Percentiles rank a stretch among this genome's conserved stretches.
phyloP scores from a whole-genome alignment of 2,113 vertebrate genomes.

The Thermophis baileyi region DNA sequence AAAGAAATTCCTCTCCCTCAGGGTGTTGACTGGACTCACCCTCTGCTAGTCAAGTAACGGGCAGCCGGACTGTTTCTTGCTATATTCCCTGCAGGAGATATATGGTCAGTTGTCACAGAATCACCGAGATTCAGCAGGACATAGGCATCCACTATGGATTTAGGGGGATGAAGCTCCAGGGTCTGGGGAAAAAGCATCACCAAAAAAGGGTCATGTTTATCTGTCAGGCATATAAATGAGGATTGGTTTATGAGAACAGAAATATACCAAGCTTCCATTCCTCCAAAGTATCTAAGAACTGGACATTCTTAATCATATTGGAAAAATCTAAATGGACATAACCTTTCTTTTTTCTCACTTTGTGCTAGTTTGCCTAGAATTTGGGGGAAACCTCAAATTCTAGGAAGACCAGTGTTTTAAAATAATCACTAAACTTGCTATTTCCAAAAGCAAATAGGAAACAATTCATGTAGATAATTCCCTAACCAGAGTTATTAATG shows the following conservation, averaged over 20 bases:
- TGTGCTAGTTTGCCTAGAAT: background rate
- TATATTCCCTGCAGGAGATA: slow-evolving; percentile 97
- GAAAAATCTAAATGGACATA: background rate
- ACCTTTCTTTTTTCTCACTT: background rate
- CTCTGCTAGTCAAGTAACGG: slow-evolving; percentile 82
- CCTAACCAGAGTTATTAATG: background rate
- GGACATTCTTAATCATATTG: background rate
- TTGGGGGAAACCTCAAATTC: background rate
- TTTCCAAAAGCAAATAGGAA: background rate
- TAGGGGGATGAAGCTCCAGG: slow-evolving; percentile 71
- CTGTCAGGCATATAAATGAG: background rate
- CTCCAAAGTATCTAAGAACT: background rate
- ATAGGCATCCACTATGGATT: slow-evolving; percentile 81
- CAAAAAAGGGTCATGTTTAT: background rate
- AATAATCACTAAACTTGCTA: background rate
- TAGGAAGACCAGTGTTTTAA: background rate
- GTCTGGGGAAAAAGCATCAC: slow-evolving; percentile 68
- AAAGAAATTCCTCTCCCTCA: too few species aligned
- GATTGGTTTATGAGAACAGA: background rate
- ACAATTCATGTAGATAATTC: background rate
- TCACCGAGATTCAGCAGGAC: slow-evolving; percentile 93
- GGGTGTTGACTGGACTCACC: slow-evolving; percentile 69
- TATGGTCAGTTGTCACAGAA: slow-evolving; percentile 97
- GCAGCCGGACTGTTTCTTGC: slow-evolving; percentile 92
- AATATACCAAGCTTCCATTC: background rate